Conservation (phyloP, 2,797 vertebrate genomes). For the Lacerta agilis region DNA sequence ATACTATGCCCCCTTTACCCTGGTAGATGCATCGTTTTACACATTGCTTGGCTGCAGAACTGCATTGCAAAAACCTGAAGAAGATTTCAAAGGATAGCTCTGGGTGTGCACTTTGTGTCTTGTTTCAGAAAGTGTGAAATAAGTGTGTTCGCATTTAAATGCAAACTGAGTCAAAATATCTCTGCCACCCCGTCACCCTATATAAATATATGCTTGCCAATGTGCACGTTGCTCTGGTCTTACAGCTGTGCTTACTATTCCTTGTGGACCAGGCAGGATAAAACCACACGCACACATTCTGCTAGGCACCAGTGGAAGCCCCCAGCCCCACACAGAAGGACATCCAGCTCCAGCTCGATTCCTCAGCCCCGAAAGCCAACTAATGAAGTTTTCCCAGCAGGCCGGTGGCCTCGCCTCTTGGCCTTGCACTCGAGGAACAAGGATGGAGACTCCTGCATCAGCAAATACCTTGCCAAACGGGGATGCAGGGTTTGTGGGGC, state of each 20-base stretch:
- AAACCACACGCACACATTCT: not conserved
- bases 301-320: not conserved
- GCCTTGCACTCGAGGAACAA: not conserved
- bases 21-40: too few relatives aligned
- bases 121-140: too few relatives aligned
- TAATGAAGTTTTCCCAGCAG: slow-evolving; percentile 73
- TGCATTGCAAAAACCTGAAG: too few relatives aligned
- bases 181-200: too few relatives aligned
- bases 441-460: slow-evolving; percentile 65
- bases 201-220: too few relatives aligned
- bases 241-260: not conserved
- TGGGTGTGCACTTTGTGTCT: too few relatives aligned
- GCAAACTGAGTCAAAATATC: too few relatives aligned
- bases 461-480: slow-evolving; percentile 62
- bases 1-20: too few relatives aligned
- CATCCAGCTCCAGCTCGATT: not conserved
- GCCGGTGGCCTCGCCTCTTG: slow-evolving; percentile 47
- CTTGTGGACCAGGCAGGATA: not conserved
- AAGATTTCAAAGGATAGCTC: too few relatives aligned
- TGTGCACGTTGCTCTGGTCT: not conserved
- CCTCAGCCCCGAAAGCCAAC: slow-evolving; percentile 25
- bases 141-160: too few relatives aligned
- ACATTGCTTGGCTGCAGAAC: too few relatives aligned
- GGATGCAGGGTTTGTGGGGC: slow-evolving; percentile 37
- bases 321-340: accelerated